A percentile compares a stretch with the other conserved stretches of the same genome.
Evolutionary conservation across 1,140 invertebrate genomes (phyloP).

Genomic region (Pristionchus pacificus): DNA sequence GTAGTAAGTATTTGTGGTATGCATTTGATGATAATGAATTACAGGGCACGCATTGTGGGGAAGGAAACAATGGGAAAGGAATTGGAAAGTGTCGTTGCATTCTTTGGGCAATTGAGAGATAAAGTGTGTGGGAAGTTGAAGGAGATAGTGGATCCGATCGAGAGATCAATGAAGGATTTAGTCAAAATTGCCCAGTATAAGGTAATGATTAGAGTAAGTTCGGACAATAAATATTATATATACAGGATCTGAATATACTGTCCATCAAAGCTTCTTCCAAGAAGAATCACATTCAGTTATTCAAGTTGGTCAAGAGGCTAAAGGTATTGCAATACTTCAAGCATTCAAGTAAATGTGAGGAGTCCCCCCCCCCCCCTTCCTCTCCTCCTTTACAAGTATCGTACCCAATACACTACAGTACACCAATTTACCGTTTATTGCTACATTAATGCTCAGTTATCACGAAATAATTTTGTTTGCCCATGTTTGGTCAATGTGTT

Average conservation of each 20-base stretch:
- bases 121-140: constrained; percentile 67
- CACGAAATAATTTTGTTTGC: too few species aligned
- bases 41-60: not conserved
- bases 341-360: too few species aligned
- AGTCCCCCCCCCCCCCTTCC: too few species aligned
- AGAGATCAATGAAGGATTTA: constrained; percentile 80
- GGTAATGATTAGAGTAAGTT: too few species aligned
- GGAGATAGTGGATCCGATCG: constrained; percentile 69
- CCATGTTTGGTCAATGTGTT: too few species aligned
- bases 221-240: too few species aligned
- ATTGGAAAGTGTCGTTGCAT: constrained; percentile 63
- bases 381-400: too few species aligned
- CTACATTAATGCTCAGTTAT: too few species aligned
- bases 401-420: too few species aligned
- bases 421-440: too few species aligned
- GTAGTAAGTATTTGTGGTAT: too few species aligned
- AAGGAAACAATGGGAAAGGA: not conserved
- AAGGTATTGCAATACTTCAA: too few species aligned
- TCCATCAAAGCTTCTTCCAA: constrained; percentile 71
- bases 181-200: constrained; percentile 82
- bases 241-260: constrained; percentile 83
- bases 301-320: constrained; percentile 45
- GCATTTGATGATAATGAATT: not conserved
- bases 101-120: constrained; percentile 75
- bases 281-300: constrained; percentile 50